phyloP scores from a whole-genome alignment of 2,888 invertebrate species.

The Linnaemya tessellans region DNA sequence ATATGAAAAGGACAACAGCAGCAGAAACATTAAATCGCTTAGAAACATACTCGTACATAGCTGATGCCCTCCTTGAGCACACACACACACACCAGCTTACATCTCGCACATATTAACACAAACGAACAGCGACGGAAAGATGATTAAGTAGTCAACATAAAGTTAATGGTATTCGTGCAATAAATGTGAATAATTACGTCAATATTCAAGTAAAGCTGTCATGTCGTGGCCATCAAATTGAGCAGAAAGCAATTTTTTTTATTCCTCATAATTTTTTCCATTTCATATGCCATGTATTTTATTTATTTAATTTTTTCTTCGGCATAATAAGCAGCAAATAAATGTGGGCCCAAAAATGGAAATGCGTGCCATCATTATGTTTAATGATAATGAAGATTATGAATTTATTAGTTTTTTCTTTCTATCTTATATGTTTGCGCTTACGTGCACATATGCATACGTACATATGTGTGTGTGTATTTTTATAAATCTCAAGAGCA shows the following conservation, averaged over 20 bases:
- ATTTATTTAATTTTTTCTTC: neutral
- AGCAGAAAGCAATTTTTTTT: slow-evolving; percentile 69
- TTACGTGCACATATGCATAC: neutral
- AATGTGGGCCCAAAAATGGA: slow-evolving; percentile 12
- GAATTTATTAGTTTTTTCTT: slow-evolving; percentile 57
- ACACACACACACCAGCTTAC: slow-evolving; percentile 16
- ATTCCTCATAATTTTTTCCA: slow-evolving; percentile 8
- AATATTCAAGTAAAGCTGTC: slow-evolving; percentile 72
- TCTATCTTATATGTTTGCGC: neutral
- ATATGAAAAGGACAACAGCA: slow-evolving; percentile 55
- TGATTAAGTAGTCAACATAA: slow-evolving; percentile 74
- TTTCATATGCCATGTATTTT: slow-evolving; percentile 47
- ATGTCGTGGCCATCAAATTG: slow-evolving; percentile 73
- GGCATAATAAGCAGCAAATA: slow-evolving; percentile 34
- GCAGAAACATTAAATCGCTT: slow-evolving; percentile 25
- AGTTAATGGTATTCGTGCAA: slow-evolving; percentile 74
- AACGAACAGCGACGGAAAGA: slow-evolving; percentile 46
- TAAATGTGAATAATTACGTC: slow-evolving; percentile 74
- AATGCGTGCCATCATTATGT: slow-evolving; percentile 67
- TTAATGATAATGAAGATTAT: slow-evolving; percentile 66
- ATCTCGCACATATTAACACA: slow-evolving; percentile 15
- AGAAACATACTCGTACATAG: slow-evolving; percentile 22
- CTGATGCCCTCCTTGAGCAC: neutral
- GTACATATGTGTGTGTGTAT: no score
- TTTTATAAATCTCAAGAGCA: neutral